Base-by-base conservation (phyloP, 2,797 vertebrate genomes). In the Pantherophis alleghaniensis region DNA sequence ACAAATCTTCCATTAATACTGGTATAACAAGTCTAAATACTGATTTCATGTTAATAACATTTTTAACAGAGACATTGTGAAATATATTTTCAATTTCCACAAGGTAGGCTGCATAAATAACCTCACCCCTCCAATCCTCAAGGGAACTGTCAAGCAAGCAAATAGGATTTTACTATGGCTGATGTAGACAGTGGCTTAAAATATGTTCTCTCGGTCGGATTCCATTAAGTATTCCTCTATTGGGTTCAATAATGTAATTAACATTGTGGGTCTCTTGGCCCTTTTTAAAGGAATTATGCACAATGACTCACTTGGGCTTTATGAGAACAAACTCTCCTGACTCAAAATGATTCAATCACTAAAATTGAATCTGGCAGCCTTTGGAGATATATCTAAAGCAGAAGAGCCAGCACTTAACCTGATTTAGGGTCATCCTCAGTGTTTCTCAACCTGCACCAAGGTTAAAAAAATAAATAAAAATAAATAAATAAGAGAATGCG, bases 301-400 rank as follows among this genome's bases (percentile, higher is more conserved):
- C 95, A 95, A 97, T 98, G 97, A 98, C 96, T 98, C 98, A 98
- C 97, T 97, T 57, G 95, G 96, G 97, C 96, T 97, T 98, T 97
- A 96, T 95, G 95, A 94, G 97, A 97, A 97, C 94, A 96, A 97
- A 91, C 95, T 97, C 95, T 97, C 93, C 95, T 96, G 96, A 86
- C 96, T 96, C 94, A 95, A 97, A 98, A 97, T 97, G 96, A 98
- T 96, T 98, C 97, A 98, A 98, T 98, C 97, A 93, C 96, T 57
- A 94, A 97, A 96, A 98, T 98, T 97, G 98, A 97, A 93, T 97
- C 96, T 98, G 98, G 98, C 96, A 97, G 95, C 69, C 91, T 95
- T 97, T 97, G 97, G 37, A 97, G 96, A 97, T 96, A 96, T n/a
- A 53, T 90, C 89, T 95, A 96, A 96, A 95, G 94, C 93, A 95